A percentile compares a stretch with the other conserved stretches of the same genome.
Evolutionary conservation across 2,797 vertebrate species (phyloP).

Genomic region (Esox lucius): DNA sequence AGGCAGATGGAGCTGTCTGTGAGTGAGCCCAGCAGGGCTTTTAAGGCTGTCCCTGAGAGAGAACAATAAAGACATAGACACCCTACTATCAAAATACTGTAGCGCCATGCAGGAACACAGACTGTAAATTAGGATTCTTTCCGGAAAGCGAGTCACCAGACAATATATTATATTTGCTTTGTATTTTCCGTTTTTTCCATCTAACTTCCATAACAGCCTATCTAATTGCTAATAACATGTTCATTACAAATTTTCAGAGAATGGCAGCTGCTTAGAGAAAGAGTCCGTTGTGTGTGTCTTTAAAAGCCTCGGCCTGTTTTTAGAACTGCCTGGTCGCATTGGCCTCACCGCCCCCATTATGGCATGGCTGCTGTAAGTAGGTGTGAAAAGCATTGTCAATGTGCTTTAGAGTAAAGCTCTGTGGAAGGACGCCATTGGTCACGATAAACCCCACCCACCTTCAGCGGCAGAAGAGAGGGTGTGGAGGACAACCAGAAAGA

Average conservation of each 20-base stretch:
- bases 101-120: no score
- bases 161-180: no score
- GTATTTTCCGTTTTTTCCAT: no score
- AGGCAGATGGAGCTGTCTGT: slow-evolving; percentile 45
- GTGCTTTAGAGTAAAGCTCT: slow-evolving; percentile 69
- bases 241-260: slow-evolving; percentile 43
- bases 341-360: slow-evolving; percentile 52
- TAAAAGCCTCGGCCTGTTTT: slow-evolving; percentile 70
- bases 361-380: slow-evolving; percentile 64
- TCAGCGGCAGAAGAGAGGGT: slow-evolving; percentile 43
- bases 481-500: slow-evolving; percentile 5
- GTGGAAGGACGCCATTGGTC: slow-evolving; percentile 68
- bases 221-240: no score
- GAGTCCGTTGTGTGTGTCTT: slow-evolving; percentile 62
- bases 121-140: no score
- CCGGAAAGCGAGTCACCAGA: background rate
- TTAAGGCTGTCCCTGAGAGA: background rate
- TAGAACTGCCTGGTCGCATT: slow-evolving; percentile 44
- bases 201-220: no score
- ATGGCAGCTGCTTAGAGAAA: slow-evolving; percentile 72
- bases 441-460: slow-evolving; percentile 39
- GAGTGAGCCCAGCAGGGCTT: slow-evolving; percentile 30
- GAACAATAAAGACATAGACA: background rate
- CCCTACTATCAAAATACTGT: no score
- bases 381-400: slow-evolving; percentile 76